Evolutionary conservation across 1,140 invertebrate genomes (phyloP), one percentile per base, ranked within the genome.

Genomic region (Lamellibrachia luymesi): DNA sequence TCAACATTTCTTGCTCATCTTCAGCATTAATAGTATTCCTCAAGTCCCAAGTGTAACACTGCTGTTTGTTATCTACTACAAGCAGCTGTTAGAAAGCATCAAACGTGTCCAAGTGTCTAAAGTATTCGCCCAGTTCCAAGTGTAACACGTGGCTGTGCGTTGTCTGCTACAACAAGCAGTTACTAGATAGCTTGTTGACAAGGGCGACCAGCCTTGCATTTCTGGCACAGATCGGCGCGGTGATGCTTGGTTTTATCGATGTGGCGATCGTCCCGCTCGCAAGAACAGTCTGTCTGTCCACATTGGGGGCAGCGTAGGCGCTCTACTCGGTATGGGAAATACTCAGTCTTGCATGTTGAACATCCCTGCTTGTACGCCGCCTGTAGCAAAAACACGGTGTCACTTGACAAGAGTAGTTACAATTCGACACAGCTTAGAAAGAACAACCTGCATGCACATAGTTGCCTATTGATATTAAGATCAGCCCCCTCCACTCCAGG

Each of bases 361-460:
- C 95, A 95, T 8, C 94, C 94, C 92, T 95, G 95, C 92, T 94
- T 50, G 91, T 94, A 94, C 25, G 89, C 92, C 0, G 50, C 94
- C 95, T 95, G 94, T 27, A 4, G 27, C 91, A 91, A 17, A 91
- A 91, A 22, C 13, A 50, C 49, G 13, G 49, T 91, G 91, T 50
- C n/a, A 91, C 13, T 2, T 91, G 91, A 17, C 51, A n/a, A 13
- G 91, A 51, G 51, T 7, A 91, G 89, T 38, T 38, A 38, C 38
- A 38, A 38, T 38, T 38, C 38, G 51, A 91, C 52, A 17, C 13
- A 80, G 7, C 8, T 80, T 80, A 80, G 4, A 80, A 80, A 22
- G 7, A 8, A 80, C 64, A 17, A 80, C 64, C 13, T 80, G 64
- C 17, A 4, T 22, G 25, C 13, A 80, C 64, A 10, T 80, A 38